phyloP scores from a whole-genome alignment of 2,888 invertebrate genomes.

The Agelastica alni region DNA sequence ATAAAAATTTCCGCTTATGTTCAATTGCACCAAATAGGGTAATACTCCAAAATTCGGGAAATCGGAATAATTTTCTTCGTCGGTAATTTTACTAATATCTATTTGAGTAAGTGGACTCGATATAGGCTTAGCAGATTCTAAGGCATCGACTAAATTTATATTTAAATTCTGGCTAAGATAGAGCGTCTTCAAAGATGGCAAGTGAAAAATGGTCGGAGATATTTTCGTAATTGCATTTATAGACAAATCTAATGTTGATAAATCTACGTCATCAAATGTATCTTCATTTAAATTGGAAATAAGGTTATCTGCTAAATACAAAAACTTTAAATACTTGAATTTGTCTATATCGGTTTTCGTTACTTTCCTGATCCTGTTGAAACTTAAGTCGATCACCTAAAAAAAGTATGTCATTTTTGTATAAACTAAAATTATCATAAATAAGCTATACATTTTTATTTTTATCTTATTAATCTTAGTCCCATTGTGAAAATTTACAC shows the following conservation, averaged over 20 bases:
- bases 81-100: conserved; percentile 48
- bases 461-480: too few relatives aligned
- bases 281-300: conserved; percentile 47
- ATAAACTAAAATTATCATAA: too few relatives aligned
- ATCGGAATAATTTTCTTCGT: conserved; percentile 32
- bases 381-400: conserved; percentile 50
- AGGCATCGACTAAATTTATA: conserved; percentile 48
- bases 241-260: conserved; percentile 50
- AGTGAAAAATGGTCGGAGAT: conserved; percentile 48
- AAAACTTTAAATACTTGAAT: conserved; percentile 46
- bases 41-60: conserved; percentile 48
- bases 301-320: conserved; percentile 53
- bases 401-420: conserved; percentile 7
- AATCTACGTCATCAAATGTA: conserved; percentile 43
- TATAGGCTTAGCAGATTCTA: conserved; percentile 48
- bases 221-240: conserved; percentile 45
- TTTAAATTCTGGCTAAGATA: conserved; percentile 51
- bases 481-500: too few relatives aligned
- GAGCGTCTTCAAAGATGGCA: conserved; percentile 49
- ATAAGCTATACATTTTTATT: too few relatives aligned
- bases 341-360: conserved; percentile 43
- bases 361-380: conserved; percentile 51
- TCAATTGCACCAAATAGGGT: conserved; percentile 47
- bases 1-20: conserved; percentile 49
- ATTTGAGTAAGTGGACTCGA: conserved; percentile 48